These are phyloP conservation scores for Apogon talboti DNA, from an alignment of 2,797 vertebrate genomes.

Conservation along the genomic window DNA sequence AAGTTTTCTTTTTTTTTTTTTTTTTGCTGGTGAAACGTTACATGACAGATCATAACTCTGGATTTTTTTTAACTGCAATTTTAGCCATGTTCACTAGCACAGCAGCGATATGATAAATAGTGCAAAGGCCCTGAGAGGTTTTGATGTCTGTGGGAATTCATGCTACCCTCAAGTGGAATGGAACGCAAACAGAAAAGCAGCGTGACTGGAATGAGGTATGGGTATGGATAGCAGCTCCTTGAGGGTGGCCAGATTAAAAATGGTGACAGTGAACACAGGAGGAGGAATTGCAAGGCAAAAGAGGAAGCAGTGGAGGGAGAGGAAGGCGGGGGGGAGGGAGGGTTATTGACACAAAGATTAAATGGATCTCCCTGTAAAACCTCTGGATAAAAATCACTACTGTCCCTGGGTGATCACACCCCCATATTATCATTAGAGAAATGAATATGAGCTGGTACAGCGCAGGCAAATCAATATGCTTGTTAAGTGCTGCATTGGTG, in stretches of 20 bases:
- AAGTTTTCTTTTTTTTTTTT: constrained; percentile 3
- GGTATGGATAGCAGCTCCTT: constrained; percentile 52
- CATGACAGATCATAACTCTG: constrained; percentile 11
- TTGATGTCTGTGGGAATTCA: constrained; percentile 62
- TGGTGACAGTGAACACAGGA: constrained; percentile 48
- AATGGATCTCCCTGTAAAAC: constrained; percentile 71
- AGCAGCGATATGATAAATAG: constrained; percentile 35
- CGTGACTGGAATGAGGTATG: constrained; percentile 67
- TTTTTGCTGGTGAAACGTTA: constrained; percentile 6
- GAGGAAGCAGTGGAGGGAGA: constrained; percentile 33
- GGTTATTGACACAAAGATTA: constrained; percentile 77
- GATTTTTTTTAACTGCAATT: constrained; percentile 25
- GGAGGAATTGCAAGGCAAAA: constrained; percentile 50
- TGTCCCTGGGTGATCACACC: constrained; percentile 61
- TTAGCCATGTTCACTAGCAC: constrained; percentile 16
- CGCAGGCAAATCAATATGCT: constrained; percentile 60
- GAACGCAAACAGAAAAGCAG: constrained; percentile 54
- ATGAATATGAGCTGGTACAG: constrained; percentile 56
- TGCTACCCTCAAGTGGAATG: constrained; percentile 57
- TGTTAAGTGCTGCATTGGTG: constrained; percentile 57
- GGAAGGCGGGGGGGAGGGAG: neutral
- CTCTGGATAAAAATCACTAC: constrained; percentile 63
- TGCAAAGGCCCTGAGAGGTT: constrained; percentile 48
- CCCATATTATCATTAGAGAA: constrained; percentile 69
- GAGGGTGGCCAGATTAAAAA: constrained; percentile 68